Evolutionary conservation across 2,113 vertebrate genomes (phyloP).

Genomic region (Lepisosteus osseus): DNA sequence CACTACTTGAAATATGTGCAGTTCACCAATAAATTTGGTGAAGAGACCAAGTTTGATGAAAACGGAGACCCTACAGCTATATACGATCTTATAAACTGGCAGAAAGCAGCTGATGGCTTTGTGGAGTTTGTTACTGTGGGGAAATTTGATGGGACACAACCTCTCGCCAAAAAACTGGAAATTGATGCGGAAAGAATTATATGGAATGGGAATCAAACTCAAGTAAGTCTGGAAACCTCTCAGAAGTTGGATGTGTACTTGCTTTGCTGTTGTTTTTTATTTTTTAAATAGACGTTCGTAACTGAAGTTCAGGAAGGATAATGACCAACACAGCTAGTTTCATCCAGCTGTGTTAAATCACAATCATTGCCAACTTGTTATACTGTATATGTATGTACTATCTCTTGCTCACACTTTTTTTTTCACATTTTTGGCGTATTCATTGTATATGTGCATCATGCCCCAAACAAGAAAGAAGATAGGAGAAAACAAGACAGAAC

Average conservation of each 20-base stretch:
- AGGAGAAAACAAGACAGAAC: too few species aligned
- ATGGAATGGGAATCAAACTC: constrained; percentile 42
- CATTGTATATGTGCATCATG: too few species aligned
- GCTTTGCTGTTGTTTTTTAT: too few species aligned
- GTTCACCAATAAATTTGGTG: constrained; percentile 53
- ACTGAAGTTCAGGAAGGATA: too few species aligned
- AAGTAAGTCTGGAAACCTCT: constrained; percentile 27
- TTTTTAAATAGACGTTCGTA: too few species aligned
- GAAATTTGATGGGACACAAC: constrained; percentile 57
- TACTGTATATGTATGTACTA: too few species aligned
- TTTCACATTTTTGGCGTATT: too few species aligned
- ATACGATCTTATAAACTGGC: constrained; percentile 72
- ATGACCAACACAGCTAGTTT: too few species aligned
- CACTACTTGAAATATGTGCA: constrained; percentile 60
- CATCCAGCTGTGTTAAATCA: too few species aligned
- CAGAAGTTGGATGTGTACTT: background rate
- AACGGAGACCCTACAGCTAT: constrained; percentile 67
- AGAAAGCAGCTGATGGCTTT: constrained; percentile 43
- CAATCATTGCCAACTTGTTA: too few species aligned
- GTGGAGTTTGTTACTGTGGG: constrained; percentile 62
- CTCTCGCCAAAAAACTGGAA: constrained; percentile 42
- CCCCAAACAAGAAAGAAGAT: too few species aligned
- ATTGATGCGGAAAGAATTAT: constrained; percentile 50
- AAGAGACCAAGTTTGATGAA: constrained; percentile 64
- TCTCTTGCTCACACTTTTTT: too few species aligned